Conservation (phyloP, 1,140 invertebrate species). For the Pygmarrhopalites habei region DNA sequence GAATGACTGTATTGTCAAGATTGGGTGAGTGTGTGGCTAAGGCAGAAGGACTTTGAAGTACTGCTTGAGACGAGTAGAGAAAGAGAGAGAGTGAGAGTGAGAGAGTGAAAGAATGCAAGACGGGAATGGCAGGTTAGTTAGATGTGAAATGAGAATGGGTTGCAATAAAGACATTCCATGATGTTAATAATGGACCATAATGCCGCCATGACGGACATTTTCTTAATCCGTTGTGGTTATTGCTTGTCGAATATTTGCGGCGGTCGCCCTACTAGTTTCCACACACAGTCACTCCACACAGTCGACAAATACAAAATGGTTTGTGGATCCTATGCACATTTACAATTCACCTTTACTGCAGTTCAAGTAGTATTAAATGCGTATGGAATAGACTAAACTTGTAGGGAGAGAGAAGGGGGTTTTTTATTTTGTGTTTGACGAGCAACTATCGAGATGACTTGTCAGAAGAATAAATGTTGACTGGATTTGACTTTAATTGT, state of each 20-base stretch:
- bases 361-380: no score
- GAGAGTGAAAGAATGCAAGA: background rate
- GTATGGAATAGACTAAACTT: no score
- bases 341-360: no score
- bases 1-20: background rate
- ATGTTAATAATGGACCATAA: slow-evolving; percentile 38
- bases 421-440: no score
- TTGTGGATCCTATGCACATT: no score
- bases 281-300: no score
- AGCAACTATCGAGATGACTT: no score
- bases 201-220: slow-evolving; percentile 24
- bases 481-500: background rate
- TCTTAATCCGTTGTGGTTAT: slow-evolving; percentile 34
- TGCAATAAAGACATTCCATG: slow-evolving; percentile 38
- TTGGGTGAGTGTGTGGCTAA: background rate
- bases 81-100: background rate
- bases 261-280: no score
- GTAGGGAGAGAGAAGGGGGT: no score
- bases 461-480: no score
- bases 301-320: no score
- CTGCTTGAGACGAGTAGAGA: background rate
- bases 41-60: background rate
- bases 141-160: slow-evolving; percentile 35
- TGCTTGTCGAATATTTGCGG: slow-evolving; percentile 31
- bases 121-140: slow-evolving; percentile 17